Conservation (phyloP, 2,797 vertebrate genomes). For the Sebastes flavidus region DNA sequence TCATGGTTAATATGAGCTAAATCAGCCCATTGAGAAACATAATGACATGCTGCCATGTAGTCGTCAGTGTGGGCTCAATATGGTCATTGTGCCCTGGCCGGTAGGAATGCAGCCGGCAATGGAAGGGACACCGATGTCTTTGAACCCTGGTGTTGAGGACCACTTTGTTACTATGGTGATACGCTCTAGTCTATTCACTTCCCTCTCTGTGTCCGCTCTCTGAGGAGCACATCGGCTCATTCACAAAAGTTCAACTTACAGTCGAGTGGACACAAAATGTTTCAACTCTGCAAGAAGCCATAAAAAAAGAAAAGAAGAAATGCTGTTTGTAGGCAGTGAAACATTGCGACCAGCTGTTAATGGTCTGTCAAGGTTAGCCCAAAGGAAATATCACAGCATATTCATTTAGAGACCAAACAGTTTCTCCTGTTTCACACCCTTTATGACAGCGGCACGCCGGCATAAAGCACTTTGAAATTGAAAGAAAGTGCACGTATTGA, state of each 20-base stretch:
- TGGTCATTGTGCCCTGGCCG: slow-evolving; percentile 72
- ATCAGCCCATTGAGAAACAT: slow-evolving; percentile 76
- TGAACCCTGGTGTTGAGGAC: slow-evolving; percentile 66
- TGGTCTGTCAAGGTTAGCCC: not conserved
- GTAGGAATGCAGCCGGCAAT: slow-evolving; percentile 69
- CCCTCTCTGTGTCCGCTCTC: slow-evolving; percentile 2
- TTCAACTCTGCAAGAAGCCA: slow-evolving; percentile 10
- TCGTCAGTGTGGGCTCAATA: slow-evolving; percentile 78
- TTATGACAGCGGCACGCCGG: not conserved
- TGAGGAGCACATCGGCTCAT: slow-evolving; percentile 45
- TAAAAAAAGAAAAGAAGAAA: not conserved
- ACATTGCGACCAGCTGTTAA: not conserved
- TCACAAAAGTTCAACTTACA: slow-evolving; percentile 44
- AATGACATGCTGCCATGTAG: slow-evolving; percentile 75
- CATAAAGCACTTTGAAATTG: not conserved
- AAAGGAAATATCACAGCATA: not conserved
- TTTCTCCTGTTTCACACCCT: not conserved
- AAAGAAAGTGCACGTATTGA: not conserved
- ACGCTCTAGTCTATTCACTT: slow-evolving; percentile 44
- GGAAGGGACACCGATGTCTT: slow-evolving; percentile 69
- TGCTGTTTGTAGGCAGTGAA: not conserved
- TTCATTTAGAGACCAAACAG: not conserved
- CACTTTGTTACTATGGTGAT: slow-evolving; percentile 70
- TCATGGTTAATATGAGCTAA: slow-evolving; percentile 73
- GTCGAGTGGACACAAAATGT: slow-evolving; percentile 4